Evolutionary conservation across 1,140 invertebrate species (phyloP).

Genomic region (Whitmania pigra): DNA sequence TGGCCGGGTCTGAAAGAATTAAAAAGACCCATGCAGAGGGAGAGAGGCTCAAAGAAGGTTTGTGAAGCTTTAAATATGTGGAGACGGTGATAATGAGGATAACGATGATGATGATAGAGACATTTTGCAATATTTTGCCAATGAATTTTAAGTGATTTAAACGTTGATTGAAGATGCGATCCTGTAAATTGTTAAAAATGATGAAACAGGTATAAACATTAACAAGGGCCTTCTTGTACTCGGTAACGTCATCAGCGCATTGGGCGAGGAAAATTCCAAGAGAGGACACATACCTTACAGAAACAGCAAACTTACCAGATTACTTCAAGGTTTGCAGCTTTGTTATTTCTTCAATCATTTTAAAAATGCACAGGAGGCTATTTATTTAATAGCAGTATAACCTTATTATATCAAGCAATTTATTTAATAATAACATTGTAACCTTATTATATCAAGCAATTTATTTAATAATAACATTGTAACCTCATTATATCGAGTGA

Average conservation of each 20-base stretch:
- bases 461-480: no score
- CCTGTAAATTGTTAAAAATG: neutral
- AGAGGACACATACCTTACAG: constrained; percentile 69
- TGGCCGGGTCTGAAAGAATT: constrained; percentile 46
- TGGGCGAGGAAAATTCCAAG: constrained; percentile 62
- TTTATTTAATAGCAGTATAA: no score
- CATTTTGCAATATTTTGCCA: neutral
- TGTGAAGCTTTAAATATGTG: neutral
- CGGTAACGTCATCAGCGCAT: constrained; percentile 79
- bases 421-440: no score
- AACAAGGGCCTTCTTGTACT: constrained; percentile 77
- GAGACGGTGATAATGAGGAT: no score
- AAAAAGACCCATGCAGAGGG: constrained; percentile 66
- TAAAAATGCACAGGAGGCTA: no score
- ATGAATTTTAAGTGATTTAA: neutral
- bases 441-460: no score
- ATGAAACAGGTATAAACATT: constrained; percentile 60
- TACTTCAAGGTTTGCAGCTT: constrained; percentile 57
- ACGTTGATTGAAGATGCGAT: neutral
- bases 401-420: no score
- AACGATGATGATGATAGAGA: no score
- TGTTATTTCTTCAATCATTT: constrained; percentile 37
- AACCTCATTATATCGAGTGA: no score
- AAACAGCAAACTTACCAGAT: constrained; percentile 73
- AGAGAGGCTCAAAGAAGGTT: constrained; percentile 61